phyloP scores from a whole-genome alignment of 2,888 invertebrate species.

The Macroteleia sp. region DNA sequence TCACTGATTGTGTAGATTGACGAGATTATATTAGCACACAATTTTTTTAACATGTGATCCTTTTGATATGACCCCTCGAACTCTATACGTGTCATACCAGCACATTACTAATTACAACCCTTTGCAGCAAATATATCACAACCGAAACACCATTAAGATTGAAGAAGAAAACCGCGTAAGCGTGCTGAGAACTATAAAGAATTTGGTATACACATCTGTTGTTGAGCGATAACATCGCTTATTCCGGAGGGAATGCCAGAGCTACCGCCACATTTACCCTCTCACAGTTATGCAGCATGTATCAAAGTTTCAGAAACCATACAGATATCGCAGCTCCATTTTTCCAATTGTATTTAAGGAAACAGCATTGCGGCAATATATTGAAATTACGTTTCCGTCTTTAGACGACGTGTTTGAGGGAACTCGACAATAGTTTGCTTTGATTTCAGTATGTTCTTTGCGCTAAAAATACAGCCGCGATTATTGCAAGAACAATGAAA shows the following conservation, averaged over 20 bases:
- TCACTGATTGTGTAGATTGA: background rate
- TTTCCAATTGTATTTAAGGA: conserved; percentile 10
- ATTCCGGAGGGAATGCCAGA: conserved; percentile 31
- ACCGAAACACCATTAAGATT: conserved; percentile 29
- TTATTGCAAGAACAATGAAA: too few species aligned
- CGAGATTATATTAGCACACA: background rate
- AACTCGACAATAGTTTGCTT: conserved; percentile 3
- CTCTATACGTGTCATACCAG: conserved; percentile 1
- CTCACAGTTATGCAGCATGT: conserved; percentile 15
- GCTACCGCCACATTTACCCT: conserved; percentile 6
- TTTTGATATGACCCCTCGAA: conserved; percentile 5
- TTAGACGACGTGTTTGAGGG: background rate
- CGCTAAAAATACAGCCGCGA: conserved; percentile 7
- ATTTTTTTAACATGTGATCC: background rate
- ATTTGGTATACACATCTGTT: conserved; percentile 39
- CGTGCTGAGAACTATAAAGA: conserved; percentile 30
- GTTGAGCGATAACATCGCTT: conserved; percentile 33
- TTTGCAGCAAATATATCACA: conserved; percentile 27
- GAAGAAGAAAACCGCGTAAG: conserved; percentile 24
- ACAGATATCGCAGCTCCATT: conserved; percentile 20
- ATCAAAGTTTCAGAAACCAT: conserved; percentile 36
- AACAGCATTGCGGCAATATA: background rate
- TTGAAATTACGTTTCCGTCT: background rate
- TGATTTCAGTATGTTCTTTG: background rate
- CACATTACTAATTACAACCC: conserved; percentile 19